Percentiles rank a stretch among this genome's conserved stretches.
Evolutionary conservation across 2,888 invertebrate species (phyloP).

Genomic region (Calliscelio sp.): DNA sequence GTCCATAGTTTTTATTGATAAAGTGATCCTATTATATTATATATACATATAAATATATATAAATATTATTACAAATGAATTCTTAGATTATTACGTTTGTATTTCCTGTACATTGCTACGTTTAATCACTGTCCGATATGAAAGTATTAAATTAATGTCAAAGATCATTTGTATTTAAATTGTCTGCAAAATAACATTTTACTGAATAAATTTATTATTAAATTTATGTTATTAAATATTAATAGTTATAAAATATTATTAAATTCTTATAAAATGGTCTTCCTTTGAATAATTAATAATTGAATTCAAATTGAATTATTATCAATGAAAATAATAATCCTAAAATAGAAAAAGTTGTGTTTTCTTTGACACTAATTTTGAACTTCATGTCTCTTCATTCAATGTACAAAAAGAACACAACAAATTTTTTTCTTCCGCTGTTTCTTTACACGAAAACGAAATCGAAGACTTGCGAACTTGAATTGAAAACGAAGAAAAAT

Average conservation of each 20-base stretch:
- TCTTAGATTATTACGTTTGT: slow-evolving; percentile 68
- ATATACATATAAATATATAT: slow-evolving; percentile 67
- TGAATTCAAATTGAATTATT: no score
- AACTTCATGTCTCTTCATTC: slow-evolving; percentile 24
- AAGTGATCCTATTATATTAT: slow-evolving; percentile 72
- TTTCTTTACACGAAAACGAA: slow-evolving; percentile 46
- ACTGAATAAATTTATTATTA: no score
- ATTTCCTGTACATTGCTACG: slow-evolving; percentile 67
- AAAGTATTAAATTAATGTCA: not conserved
- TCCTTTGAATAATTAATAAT: no score
- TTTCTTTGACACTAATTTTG: slow-evolving; percentile 16
- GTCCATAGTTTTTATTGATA: slow-evolving; percentile 78
- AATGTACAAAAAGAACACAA: slow-evolving; percentile 38
- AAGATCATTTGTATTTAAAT: no score
- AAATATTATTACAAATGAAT: slow-evolving; percentile 61
- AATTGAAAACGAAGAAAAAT: slow-evolving; percentile 3
- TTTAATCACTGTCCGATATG: slow-evolving; percentile 34
- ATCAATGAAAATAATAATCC: no score
- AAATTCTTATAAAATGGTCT: no score
- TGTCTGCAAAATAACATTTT: no score
- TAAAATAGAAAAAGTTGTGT: not conserved
- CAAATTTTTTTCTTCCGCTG: slow-evolving; percentile 33
- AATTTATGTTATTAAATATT: no score
- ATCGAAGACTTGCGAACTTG: slow-evolving; percentile 38
- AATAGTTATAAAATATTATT: no score